Evolutionary conservation across 2,113 vertebrate species (phyloP), one percentile per base, ranked within the genome.

Genomic region (Nothobranchius kuhntae): DNA sequence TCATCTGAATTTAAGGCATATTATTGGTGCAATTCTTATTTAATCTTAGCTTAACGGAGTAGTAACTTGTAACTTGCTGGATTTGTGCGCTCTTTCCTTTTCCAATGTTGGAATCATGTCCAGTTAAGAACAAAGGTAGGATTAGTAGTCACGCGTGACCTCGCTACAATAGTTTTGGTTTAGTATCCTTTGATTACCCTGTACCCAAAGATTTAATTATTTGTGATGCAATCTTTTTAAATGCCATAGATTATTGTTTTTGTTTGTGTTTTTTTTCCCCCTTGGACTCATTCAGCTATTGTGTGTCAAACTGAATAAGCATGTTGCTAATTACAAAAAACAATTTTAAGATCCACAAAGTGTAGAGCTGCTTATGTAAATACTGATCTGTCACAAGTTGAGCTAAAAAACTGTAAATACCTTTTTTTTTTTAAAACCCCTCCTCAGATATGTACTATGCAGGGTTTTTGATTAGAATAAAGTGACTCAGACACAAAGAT

Each of bases 401-500:
- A 11, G 53, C 54, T 48, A 14, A 11, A 30, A n/a, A 6, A 42
- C 53, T 77, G 63, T 74, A 78, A 75, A 77, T 71, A 55, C 6
- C 24, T 60, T 79, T 72, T 70, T 50, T 13, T 64, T 55, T 40
- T 52, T 47, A 36, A 74, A 61, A 66, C 51, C 50, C 26, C 67
- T 67, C 30, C n/a, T 36, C 10, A 57, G 14, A 51, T 52, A 24
- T 83, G 12, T 56, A 66, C 40, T 40, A 40, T 47, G 48, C 21
- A 30, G 3, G 15, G 5, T 75, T 81, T 80, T 68, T 82, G 62
- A 60, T 87, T 72, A 24, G 40, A 89, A 75, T 87, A 86, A 87
- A 87, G 81, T 7, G 21, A 73, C 83, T 77, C 0, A 0, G 66
- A 77, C 66, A 62, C 30, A 2, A 53, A 36, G 0, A 10, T 7